Base-by-base conservation (phyloP, 30 jellyfish, hydroid and myxozoan species). In the Mastigias papua region DNA sequence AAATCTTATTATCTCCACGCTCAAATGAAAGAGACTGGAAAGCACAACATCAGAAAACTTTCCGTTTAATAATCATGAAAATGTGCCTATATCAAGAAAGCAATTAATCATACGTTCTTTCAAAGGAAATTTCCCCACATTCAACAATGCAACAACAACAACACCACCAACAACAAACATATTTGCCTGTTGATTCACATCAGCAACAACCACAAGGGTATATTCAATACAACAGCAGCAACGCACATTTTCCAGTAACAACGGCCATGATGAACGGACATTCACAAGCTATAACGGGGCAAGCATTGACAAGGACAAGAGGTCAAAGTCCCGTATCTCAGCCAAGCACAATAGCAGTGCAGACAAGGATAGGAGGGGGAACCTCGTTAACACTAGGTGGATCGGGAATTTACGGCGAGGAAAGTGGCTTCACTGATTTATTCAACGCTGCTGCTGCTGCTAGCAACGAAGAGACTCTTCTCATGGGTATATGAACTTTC, bases 401-500 rank as follows among this genome's bases (percentile, higher is more conserved):
- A 42, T 58, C 88, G 28, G 94, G 89, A 29, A 57, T 85, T 77
- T 85, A 85, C 64, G 86, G 72, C 32, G 94, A 85, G 61, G 94
- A 85, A 35, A 42, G 57, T 75, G 94, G 94, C 2, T 85, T 85
- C 76, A 73, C 76, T n/a, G 94, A 85, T 85, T 32, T 85, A 50
- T 83, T 83, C 32, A 77, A 66, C 21, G 94, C 94, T 30, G 94
- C 88, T 8, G 94, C 94, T 11, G 92, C 57, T 1, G 92, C 35
- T 4, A 51, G 54, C 63, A 71, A 50, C 26, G 94, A 72, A 32
- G 94, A 85, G 27, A 46, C 94, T 34, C 94, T 85, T 19, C 87
- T 85, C 37, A 77, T 85, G 87, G 95, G 95, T 75, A 67, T n/a
- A n/a, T 28, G 80, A 64, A 16, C 5, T 51, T 51, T 5, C 17